These are phyloP conservation scores for Coranthus polyacanthus DNA, from an alignment of 2,797 vertebrate species.

Conservation along the genomic window DNA sequence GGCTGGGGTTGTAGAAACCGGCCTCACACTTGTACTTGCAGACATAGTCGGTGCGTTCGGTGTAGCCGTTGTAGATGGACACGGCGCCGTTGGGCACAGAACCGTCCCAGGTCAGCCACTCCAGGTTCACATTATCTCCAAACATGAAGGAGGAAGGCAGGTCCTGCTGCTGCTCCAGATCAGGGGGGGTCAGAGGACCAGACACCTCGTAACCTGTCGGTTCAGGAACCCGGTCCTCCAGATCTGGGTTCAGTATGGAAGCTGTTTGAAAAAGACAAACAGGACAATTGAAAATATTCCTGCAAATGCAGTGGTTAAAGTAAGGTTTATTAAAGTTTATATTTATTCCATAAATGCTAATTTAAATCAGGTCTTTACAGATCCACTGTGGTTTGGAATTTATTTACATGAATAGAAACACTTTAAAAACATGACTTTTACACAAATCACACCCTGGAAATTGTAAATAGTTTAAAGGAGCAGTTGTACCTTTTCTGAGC, in stretches of 20 bases:
- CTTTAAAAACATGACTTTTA: too few species aligned
- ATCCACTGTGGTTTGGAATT: too few species aligned
- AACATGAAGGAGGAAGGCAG: constrained; percentile 64
- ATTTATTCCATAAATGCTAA: too few species aligned
- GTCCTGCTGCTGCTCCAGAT: constrained; percentile 56
- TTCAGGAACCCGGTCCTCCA: constrained; percentile 67
- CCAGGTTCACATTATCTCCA: constrained; percentile 79
- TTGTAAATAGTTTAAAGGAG: too few species aligned
- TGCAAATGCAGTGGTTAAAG: too few species aligned
- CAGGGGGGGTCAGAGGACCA: constrained; percentile 57
- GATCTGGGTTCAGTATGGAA: constrained; percentile 73
- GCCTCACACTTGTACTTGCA: constrained; percentile 82
- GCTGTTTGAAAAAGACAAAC: constrained; percentile 48
- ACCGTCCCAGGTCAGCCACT: constrained; percentile 79
- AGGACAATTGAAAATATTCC: too few species aligned
- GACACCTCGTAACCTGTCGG: constrained; percentile 21
- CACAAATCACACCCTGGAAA: too few species aligned
- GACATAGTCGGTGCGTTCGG: constrained; percentile 80
- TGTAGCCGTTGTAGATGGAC: constrained; percentile 80
- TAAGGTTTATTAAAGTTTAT: too few species aligned
- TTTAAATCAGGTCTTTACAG: too few species aligned
- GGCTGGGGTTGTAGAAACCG: constrained; percentile 80
- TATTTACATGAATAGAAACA: too few species aligned
- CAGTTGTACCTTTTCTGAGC: constrained; percentile 66
- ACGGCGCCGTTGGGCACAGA: constrained; percentile 77